Conservation (phyloP, 2,797 vertebrate species). For the Buphagus erythrorhynchus region DNA sequence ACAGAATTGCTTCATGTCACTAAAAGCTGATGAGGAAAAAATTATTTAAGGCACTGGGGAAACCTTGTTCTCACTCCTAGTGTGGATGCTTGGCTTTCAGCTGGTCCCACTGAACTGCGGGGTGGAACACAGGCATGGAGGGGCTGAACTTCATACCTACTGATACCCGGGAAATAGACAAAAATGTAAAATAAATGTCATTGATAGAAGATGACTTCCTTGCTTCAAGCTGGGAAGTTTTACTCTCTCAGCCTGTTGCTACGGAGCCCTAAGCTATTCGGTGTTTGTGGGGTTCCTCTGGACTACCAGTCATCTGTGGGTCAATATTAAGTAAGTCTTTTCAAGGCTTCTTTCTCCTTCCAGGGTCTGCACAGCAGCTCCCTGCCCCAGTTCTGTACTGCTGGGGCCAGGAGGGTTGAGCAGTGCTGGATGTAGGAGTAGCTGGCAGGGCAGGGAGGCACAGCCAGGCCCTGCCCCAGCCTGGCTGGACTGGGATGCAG, state of each 20-base stretch:
- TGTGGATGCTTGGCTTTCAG: background rate
- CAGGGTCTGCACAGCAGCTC: background rate
- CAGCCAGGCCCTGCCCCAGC: background rate
- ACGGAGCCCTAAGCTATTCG: background rate
- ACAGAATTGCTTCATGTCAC: background rate
- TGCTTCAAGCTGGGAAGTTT: background rate
- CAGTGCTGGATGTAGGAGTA: background rate
- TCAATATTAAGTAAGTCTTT: accelerated
- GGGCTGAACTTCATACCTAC: background rate
- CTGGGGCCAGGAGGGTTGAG: no score
- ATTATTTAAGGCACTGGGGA: background rate
- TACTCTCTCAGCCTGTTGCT: accelerated
- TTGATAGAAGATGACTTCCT: background rate
- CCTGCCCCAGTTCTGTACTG: accelerated
- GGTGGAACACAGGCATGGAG: background rate
- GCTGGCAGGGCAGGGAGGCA: background rate
- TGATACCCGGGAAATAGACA: background rate
- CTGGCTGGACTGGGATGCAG: background rate
- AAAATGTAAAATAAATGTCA: background rate
- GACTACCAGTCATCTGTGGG: background rate
- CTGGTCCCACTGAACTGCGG: background rate
- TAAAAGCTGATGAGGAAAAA: background rate
- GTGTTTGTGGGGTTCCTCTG: background rate
- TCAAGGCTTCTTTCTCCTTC: background rate
- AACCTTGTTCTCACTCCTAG: background rate